Conservation (phyloP, 1,140 invertebrate genomes). For the Drosophila nasuta region DNA sequence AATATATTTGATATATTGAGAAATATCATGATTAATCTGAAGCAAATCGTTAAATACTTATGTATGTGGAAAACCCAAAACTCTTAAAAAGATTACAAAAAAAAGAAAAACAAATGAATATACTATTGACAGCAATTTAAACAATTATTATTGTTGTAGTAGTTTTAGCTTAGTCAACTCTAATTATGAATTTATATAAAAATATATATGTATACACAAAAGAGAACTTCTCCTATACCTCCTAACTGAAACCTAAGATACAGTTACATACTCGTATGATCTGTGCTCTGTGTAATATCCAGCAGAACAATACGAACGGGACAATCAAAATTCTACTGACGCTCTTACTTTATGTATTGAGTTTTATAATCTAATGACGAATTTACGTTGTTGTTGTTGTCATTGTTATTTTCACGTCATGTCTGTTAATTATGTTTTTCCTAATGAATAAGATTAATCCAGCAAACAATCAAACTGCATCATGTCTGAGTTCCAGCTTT, state of each 20-base stretch:
- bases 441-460: constrained; percentile 19
- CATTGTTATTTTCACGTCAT: constrained; percentile 1
- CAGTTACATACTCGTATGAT: constrained; percentile 24
- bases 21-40: constrained; percentile 23
- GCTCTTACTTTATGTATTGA: constrained; percentile 57
- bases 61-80: constrained; percentile 36
- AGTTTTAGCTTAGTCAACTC: constrained; percentile 56
- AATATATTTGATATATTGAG: constrained; percentile 33
- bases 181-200: constrained; percentile 58
- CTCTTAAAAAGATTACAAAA: constrained; percentile 45
- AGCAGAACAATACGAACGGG: constrained; percentile 72
- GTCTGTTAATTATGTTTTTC: constrained; percentile 23
- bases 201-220: constrained; percentile 52
- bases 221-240: constrained; percentile 36
- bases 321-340: constrained; percentile 81
- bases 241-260: constrained; percentile 18
- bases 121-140: constrained; percentile 60
- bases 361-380: constrained; percentile 30
- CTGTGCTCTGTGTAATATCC: constrained; percentile 61
- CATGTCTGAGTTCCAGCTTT: constrained; percentile 29
- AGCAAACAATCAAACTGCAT: constrained; percentile 47
- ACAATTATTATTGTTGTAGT: constrained; percentile 77
- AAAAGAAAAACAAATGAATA: constrained; percentile 11
- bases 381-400: constrained; percentile 45
- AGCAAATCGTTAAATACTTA: constrained; percentile 35